Base-by-base conservation (phyloP, 2,888 invertebrate species). In the Plagiodera versicolora region DNA sequence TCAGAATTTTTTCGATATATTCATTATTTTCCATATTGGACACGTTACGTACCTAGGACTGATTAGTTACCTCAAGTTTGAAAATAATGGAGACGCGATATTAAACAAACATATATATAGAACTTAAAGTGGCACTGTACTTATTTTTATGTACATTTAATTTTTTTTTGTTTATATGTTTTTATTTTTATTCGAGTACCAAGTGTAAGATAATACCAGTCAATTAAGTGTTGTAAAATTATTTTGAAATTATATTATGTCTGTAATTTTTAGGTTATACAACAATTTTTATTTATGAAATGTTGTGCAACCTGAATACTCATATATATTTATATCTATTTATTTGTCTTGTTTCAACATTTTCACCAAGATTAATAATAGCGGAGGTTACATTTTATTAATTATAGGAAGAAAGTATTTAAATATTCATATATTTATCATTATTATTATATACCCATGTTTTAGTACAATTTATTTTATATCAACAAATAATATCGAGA, bases 11-110 rank as follows among this genome's bases (percentile, higher is more conserved):
- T 44, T 20, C 19, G n/a, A 47, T 55, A 47, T 47, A 59, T 54
- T 56, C 16, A 51, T 44, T 49, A 51, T 57, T 64, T 66, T 39
- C 19, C 11, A 20, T 32, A 35, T 52, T 19, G 53, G 60, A 66
- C 66, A 69, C 61, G 67, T 65, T 70, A 68, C 63, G 60, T 68
- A 65, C 65, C 64, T 67, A 67, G 70, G 72, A 71, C 72, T 70
- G 71, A 73, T 72, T 74, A 74, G 75, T 75, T 75, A 75, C 74
- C 74, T 75, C 74, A 70, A 67, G 67, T 67, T 70, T 71, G 64
- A 65, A 61, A 65, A 58, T 60, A 65, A 65, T 51, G 46, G 56
- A 28, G 65, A 63, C 57, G 47, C 61, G 63, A 64, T 66, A 66
- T 64, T 59, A 44, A 53, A 28, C n/a, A 14, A 24, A 56, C 20